Conservation (phyloP, 2,888 invertebrate species). For the Xylota sylvarum region DNA sequence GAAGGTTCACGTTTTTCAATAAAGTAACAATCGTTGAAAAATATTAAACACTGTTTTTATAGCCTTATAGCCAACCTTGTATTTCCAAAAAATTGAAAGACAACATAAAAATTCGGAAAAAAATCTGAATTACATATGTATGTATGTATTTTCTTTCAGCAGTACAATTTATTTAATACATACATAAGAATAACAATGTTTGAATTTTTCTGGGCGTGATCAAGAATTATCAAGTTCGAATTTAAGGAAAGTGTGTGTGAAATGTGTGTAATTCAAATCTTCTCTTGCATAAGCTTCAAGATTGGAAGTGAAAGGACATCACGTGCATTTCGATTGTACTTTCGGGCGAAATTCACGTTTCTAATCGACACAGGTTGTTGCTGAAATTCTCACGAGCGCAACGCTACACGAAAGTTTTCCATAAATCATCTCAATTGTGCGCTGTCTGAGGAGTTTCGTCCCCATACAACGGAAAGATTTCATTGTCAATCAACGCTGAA, state of each 20-base stretch:
- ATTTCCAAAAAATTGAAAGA: too few relatives aligned
- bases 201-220: not conserved
- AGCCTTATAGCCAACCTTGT: too few relatives aligned
- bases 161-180: not conserved
- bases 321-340: slow-evolving; percentile 3
- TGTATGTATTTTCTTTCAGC: too few relatives aligned
- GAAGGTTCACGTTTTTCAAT: too few relatives aligned
- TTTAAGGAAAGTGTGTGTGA: not conserved
- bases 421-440: slow-evolving; percentile 26
- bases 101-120: too few relatives aligned
- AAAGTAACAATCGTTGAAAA: too few relatives aligned
- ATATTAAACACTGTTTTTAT: too few relatives aligned
- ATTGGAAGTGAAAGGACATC: not conserved
- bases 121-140: not conserved
- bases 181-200: not conserved
- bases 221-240: not conserved
- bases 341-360: not conserved
- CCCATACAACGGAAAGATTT: slow-evolving; percentile 3
- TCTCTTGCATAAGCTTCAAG: not conserved
- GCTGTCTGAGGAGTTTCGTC: not conserved
- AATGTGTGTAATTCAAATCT: not conserved
- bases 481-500: slow-evolving; percentile 19
- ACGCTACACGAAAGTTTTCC: slow-evolving; percentile 4
- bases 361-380: slow-evolving; percentile 1
- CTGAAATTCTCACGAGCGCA: not conserved